Base-by-base conservation (phyloP, 2,888 invertebrate species). In the Ditylenchus weischeri region DNA sequence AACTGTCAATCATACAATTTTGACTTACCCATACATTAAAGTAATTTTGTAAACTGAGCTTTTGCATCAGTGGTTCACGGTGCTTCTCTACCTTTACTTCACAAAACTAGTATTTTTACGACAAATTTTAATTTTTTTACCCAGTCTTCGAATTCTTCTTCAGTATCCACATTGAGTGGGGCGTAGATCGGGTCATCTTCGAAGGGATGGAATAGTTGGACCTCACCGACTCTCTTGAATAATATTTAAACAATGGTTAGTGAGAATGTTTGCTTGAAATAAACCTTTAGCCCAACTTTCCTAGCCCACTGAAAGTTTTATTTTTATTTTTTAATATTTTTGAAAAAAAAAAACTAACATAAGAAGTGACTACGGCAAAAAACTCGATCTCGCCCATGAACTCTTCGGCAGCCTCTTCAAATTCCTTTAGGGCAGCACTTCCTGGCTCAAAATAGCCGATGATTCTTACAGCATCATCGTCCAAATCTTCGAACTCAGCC, bases 311-410 rank as follows among this genome's bases (percentile, higher is more conserved):
- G 64, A 64, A 78, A 64, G 35, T 21, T 23, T 19, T 35, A 48
- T 50, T 18, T 19, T 5, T 13, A 23, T 10, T 23, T 11, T 43
- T 18, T 64, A 65, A 35, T 18, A 62, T 57, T 4, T 29, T 29
- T 29, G 3, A 5, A 4, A 29, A 4, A 21, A 38, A 29, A 21
- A 43, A 19, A 29, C 61, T 59, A 36, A 79, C 79, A 69, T 80
- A 77, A 19, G 79, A 78, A 29, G 79, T 79, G 49, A 83, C 83
- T 57, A 83, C 83, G 47, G 83, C 83, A 68, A 79, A 83, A 71
- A 83, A 83, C 59, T 82, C 82, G 64, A 83, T 78, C 63, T 83
- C 83, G 63, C 83, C 83, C 83, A 83, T 83, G 70, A 83, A 83
- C 50, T 83, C 83, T 64, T 83, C 83, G 15, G 83, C 83, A 15